phyloP scores from a whole-genome alignment of 2,888 invertebrate genomes.

The Torymus aiolomorphi region DNA sequence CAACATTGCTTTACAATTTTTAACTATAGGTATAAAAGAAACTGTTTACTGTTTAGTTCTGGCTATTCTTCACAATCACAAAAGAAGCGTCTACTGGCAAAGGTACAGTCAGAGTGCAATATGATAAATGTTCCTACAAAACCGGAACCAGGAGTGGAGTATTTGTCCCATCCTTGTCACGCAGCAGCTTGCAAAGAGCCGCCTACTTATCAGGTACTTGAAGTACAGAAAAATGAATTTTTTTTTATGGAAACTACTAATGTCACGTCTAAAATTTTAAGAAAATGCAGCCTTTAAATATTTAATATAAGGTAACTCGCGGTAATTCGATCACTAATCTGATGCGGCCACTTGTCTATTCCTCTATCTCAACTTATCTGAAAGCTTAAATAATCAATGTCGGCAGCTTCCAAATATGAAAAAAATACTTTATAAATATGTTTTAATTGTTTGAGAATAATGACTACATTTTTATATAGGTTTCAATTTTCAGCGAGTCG shows the following conservation, averaged over 20 bases:
- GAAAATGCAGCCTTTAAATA: conserved; percentile 1
- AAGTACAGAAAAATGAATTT: not conserved
- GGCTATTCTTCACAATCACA: conserved; percentile 84
- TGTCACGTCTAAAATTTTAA: conserved; percentile 6
- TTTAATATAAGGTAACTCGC: no score
- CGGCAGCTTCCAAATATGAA: no score
- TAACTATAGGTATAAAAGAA: no score
- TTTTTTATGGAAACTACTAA: conserved; percentile 8
- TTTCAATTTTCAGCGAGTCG: no score
- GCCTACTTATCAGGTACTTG: conserved; percentile 72
- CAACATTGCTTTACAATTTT: no score
- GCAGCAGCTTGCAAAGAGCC: conserved; percentile 78
- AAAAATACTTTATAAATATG: no score
- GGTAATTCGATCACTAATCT: no score
- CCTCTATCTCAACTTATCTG: no score
- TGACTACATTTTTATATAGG: no score
- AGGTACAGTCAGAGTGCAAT: conserved; percentile 87
- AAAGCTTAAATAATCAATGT: no score
- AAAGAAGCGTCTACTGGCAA: conserved; percentile 91
- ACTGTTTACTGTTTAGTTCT: conserved; percentile 64
- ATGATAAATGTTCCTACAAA: conserved; percentile 79
- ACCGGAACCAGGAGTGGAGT: conserved; percentile 79
- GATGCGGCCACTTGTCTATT: no score
- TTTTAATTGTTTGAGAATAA: no score
- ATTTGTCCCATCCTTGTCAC: conserved; percentile 76